Evolutionary conservation across 2,797 vertebrate genomes (phyloP).

Genomic region (Rhodeus uyekii): DNA sequence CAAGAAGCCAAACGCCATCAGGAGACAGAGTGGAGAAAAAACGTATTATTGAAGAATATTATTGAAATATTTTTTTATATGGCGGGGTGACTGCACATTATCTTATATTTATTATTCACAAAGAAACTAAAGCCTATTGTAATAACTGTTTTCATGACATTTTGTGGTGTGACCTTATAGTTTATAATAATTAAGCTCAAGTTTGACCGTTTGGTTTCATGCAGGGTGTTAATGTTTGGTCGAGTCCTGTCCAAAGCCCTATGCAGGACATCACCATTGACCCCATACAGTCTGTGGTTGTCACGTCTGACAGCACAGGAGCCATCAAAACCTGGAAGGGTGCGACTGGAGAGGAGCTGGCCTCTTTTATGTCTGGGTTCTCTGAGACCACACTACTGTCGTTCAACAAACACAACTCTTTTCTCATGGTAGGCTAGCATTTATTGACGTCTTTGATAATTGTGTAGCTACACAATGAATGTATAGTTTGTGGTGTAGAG

Average conservation of each 20-base stretch:
- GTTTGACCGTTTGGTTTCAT: not conserved
- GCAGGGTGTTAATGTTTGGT: slow-evolving; percentile 76
- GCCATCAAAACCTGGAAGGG: slow-evolving; percentile 74
- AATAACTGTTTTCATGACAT: not conserved
- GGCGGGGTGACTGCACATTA: not conserved
- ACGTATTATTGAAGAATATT: too few species aligned
- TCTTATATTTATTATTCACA: not conserved
- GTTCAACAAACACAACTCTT: slow-evolving; percentile 65
- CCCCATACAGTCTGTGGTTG: slow-evolving; percentile 61
- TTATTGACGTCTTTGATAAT: not conserved
- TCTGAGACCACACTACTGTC: slow-evolving; percentile 66
- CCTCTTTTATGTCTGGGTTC: slow-evolving; percentile 64
- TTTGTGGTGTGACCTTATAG: not conserved
- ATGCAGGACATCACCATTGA: slow-evolving; percentile 68
- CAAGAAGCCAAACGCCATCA: not conserved
- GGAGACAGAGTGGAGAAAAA: not conserved
- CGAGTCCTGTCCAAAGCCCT: slow-evolving; percentile 73
- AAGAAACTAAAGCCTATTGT: not conserved
- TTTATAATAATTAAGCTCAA: not conserved
- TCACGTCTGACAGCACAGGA: slow-evolving; percentile 71
- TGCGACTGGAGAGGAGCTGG: slow-evolving; percentile 66
- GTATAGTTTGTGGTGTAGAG: not conserved
- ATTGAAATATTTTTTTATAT: too few species aligned
- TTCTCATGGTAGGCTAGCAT: slow-evolving; percentile 70
- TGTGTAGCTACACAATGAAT: not conserved